Conservation (phyloP, 35 echinoderm and acorn worm genomes). For the Apostichopus japonicus region DNA sequence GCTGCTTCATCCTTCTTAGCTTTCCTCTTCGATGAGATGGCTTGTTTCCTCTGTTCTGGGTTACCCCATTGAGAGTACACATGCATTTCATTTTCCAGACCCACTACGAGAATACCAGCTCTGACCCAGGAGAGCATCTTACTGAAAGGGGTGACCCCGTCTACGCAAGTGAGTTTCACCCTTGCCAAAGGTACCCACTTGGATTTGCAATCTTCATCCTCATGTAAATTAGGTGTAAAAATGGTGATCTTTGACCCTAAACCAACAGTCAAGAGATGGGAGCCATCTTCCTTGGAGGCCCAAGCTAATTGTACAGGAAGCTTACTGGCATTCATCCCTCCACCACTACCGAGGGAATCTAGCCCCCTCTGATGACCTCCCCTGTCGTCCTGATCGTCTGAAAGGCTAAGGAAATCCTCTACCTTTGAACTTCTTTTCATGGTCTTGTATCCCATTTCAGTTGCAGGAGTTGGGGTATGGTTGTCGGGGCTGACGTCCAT, state of each 20-base stretch:
- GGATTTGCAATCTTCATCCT: conserved; percentile 65
- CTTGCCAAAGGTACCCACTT: conserved; percentile 80
- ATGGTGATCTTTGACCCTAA: conserved; percentile 82
- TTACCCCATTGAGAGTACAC: conserved; percentile 93
- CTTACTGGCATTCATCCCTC: neutral
- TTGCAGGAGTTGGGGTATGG: conserved; percentile 47
- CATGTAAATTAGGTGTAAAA: conserved; percentile 70
- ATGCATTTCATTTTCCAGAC: conserved; percentile 98
- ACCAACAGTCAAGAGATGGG: conserved; percentile 89
- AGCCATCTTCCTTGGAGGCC: conserved; percentile 98
- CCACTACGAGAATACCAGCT: conserved; percentile 90
- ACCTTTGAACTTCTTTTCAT: conserved; percentile 99
- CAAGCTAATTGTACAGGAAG: conserved; percentile 86
- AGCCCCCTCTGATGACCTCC: neutral
- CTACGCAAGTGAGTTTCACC: conserved; percentile 72
- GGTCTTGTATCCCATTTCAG: conserved; percentile 81
- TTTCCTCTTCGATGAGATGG: conserved; percentile 29
- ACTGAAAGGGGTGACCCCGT: conserved; percentile 84
- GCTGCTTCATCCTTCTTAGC: neutral
- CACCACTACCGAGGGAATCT: neutral
- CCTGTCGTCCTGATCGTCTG: conserved; percentile 31
- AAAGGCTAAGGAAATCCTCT: conserved; percentile 79
- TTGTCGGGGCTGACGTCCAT: conserved; percentile 53
- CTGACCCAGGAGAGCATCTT: conserved; percentile 99
- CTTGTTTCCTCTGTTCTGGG: neutral